phyloP scores from a whole-genome alignment of 2,113 vertebrate species.

The Menidia beryllina region DNA sequence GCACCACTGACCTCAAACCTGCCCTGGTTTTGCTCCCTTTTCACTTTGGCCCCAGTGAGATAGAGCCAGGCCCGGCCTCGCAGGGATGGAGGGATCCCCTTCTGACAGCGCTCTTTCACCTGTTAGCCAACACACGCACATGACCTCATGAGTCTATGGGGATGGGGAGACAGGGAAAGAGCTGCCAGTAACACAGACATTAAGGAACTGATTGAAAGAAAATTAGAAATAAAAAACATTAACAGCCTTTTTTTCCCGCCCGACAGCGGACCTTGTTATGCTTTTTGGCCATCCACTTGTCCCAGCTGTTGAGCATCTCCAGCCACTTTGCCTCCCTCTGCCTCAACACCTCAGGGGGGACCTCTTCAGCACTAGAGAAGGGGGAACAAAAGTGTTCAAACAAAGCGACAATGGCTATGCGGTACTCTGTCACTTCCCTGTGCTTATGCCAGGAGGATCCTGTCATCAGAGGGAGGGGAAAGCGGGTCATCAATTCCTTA shows the following conservation, averaged over 20 bases:
- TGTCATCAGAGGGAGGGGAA: constrained; percentile 7
- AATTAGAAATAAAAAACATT: too few relatives aligned
- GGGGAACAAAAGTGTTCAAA: background rate
- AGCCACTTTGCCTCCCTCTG: constrained; percentile 96
- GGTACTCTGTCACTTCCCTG: constrained; percentile 4
- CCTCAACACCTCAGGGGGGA: constrained; percentile 91
- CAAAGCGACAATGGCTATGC: background rate
- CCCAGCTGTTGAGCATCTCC: constrained; percentile 98
- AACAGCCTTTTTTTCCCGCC: too few relatives aligned
- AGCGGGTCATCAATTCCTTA: constrained; percentile 41
- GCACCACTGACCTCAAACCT: constrained; percentile 86
- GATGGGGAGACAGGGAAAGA: background rate
- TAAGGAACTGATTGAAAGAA: too few relatives aligned
- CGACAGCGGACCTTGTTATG: constrained; percentile 93
- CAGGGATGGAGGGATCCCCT: constrained; percentile 95
- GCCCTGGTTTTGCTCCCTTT: constrained; percentile 88
- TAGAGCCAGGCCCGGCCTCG: constrained; percentile 97
- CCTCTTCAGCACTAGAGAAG: constrained; percentile 78
- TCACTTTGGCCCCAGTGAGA: constrained; percentile 93
- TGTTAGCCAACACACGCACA: constrained; percentile 65
- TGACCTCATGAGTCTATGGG: background rate
- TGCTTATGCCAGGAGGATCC: constrained; percentile 1
- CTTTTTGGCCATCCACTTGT: constrained; percentile 99
- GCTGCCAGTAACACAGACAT: too few relatives aligned
- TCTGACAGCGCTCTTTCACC: constrained; percentile 96